Evolutionary conservation across 2,113 vertebrate genomes (phyloP).

Genomic region (Mustela nigripes): DNA sequence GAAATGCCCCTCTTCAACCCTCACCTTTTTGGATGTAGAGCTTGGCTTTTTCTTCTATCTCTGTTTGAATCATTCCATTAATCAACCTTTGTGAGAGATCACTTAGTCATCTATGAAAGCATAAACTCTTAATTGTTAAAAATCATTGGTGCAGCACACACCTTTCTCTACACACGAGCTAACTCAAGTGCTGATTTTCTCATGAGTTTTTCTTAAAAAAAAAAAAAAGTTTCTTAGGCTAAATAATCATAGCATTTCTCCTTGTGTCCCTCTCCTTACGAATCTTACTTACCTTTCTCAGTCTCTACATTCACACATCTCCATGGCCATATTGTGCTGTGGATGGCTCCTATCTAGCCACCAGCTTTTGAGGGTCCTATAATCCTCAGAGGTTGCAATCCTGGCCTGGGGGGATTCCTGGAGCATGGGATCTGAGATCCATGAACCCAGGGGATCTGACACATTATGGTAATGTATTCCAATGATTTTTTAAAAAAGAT

Average conservation of each 20-base stretch:
- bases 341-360: not conserved
- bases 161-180: not conserved
- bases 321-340: fast-evolving
- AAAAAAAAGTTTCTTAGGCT: not conserved
- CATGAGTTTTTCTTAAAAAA: not conserved
- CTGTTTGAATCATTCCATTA: slow-evolving; percentile 68
- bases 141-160: slow-evolving; percentile 33
- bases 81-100: slow-evolving; percentile 59
- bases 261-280: not conserved
- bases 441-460: too few species aligned
- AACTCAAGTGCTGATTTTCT: slow-evolving; percentile 43
- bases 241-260: not conserved
- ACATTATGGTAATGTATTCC: not conserved
- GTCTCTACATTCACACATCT: not conserved
- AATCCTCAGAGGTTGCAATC: not conserved
- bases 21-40: not conserved
- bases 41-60: slow-evolving; percentile 57
- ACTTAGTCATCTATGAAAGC: slow-evolving; percentile 45
- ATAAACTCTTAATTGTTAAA: slow-evolving; percentile 66
- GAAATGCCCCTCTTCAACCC: slow-evolving; percentile 38
- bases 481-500: not conserved
- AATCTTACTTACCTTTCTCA: not conserved
- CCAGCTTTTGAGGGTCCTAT: not conserved
- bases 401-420: not conserved
- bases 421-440: not conserved